Evolutionary conservation across 2,113 vertebrate species (phyloP), one percentile per base, ranked within the genome.

Genomic region (Ctenomys sociabilis): DNA sequence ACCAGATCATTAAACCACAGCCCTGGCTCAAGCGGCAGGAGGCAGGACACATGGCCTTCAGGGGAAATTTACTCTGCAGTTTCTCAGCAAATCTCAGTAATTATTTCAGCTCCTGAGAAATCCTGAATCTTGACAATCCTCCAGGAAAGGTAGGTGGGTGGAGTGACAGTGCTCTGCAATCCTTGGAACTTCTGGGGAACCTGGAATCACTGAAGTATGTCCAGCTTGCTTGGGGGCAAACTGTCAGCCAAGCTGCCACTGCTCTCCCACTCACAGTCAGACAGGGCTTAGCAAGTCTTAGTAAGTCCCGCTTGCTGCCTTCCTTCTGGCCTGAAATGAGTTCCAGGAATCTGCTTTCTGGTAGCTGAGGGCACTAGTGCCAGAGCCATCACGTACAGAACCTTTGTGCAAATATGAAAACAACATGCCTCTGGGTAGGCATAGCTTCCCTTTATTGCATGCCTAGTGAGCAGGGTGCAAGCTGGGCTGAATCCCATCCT

Each of bases 41-140:
- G 43, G 28, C 40, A 93, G 77, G 86, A 95, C 81, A 73, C 5
- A 16, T 7, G 28, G 45, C 82, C 82, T 92, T 83, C 45, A 21
- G 45, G 90, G 32, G 54, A 86, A 94, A 64, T 78, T 85, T 59
- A 30, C 35, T 88, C 66, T 89, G 57, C 7, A 82, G 22, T 84
- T 72, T 95, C 92, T 85, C 70, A 63, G 7, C 17, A 59, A 35
- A 28, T 54, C 40, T 87, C 19, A 0, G 37, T 75, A 89, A 89
- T 93, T 95, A 64, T 70, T 73, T 57, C 49, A 92, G 80, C 73
- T 94, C 43, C 64, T 21, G 26, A 70, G 59, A 81, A 93, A 96
- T n/a, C 59, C 68, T 77, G 49, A 40, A 57, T 84, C 86, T 93
- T 94, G 88, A 95, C 32, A 66, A 16, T 66, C 95, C 85, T 96